Percentiles rank a stretch among this genome's conserved stretches.
These are phyloP conservation scores for Periophthalmus modestus DNA, from an alignment of 2,113 vertebrate genomes.

Conservation along the genomic window DNA sequence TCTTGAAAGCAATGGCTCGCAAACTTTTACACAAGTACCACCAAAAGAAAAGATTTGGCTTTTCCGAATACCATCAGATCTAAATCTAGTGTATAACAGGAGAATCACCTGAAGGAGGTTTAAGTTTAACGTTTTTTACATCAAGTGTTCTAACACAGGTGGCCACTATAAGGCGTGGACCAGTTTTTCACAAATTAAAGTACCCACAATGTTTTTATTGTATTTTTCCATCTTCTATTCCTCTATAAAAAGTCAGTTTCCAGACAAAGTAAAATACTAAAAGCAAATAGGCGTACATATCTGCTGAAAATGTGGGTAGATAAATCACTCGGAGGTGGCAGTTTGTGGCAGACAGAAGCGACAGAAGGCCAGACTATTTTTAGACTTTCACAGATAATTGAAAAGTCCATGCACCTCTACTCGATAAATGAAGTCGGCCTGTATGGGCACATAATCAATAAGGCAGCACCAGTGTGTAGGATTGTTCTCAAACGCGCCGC, in stretches of 20 bases:
- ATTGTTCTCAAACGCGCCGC: constrained; percentile 10
- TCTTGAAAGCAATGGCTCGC: no score
- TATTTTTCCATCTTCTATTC: background rate
- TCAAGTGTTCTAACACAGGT: no score
- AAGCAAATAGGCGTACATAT: background rate
- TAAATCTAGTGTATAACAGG: no score
- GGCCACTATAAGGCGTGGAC: no score
- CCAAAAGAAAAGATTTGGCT: no score
- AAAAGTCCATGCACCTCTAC: background rate
- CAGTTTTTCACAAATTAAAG: no score
- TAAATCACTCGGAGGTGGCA: background rate
- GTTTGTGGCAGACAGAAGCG: background rate
- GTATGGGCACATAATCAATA: constrained; percentile 23
- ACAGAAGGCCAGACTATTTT: background rate
- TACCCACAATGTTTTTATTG: no score
- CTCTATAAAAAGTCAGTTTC: background rate
- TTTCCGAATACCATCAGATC: no score
- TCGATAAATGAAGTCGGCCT: constrained; percentile 16
- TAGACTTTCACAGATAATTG: constrained; percentile 15
- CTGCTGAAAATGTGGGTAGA: background rate
- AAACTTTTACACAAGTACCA: no score
- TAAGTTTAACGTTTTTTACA: no score
- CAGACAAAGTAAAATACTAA: background rate
- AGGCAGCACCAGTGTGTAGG: background rate
- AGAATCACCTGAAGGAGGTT: no score